Evolutionary conservation across 2,797 vertebrate species (phyloP), one percentile per base, ranked within the genome.

Genomic region (Sarcoramphus papa): DNA sequence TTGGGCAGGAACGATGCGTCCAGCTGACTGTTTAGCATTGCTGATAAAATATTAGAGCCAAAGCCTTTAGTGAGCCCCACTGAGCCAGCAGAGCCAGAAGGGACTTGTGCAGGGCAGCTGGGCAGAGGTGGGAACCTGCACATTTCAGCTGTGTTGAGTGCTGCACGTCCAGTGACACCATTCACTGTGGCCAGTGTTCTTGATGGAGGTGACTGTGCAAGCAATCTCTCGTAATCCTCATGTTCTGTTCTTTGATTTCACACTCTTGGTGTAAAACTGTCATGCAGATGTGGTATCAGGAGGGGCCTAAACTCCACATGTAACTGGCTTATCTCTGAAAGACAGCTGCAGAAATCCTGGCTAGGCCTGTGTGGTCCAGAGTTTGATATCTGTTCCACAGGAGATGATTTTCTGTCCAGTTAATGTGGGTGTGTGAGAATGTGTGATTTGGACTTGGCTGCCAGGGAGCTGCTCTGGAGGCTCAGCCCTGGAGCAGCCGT

Each of bases 21-120:
- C 83, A 70, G 54, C 48, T 87, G 92, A 41, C 82, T 81, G 86
- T 74, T 93, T 27, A 73, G 70, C 43, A 23, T 81, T 81, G 75
- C 64, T 93, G 89, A 47, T 70, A 72, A 88, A 85, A 67, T 81
- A 24, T 27, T 62, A 77, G 63, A 72, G 69, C 25, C 56, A 78
- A 76, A 92, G 60, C 40, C 68, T 81, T 69, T 70, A 53, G 70
- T 18, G 57, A 94, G 67, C 75, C 60, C 67, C 2, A 3, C 15
- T 43, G 69, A 79, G 65, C 45, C 14, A 43, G 27, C 86, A 87
- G 88, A 90, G 40, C 37, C 80, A 85, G n/a, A 60, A 60, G 60
- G 63, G 63, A 18, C 62, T 82, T 15, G 3, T 62, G 75, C 83
- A 56, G 75, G 67, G 78, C 83, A 85, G 50, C 73, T 53, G 45